Evolutionary conservation across 2,888 invertebrate genomes (phyloP).

Genomic region (Lepeophtheirus nordmannii): DNA sequence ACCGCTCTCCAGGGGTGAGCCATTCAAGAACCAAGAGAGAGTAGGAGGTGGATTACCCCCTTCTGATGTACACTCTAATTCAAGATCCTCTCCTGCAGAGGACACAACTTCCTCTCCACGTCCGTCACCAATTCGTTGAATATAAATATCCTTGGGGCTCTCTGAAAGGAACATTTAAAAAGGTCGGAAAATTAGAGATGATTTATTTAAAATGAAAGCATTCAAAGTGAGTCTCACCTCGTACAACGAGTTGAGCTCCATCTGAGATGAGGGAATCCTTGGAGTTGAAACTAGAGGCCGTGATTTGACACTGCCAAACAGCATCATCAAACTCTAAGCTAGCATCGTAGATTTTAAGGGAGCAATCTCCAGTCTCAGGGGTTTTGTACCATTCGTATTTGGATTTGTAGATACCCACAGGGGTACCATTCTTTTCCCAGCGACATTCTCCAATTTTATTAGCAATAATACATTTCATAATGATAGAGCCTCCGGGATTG

Average conservation of each 20-base stretch:
- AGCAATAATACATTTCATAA: constrained; percentile 65
- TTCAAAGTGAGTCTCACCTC: constrained; percentile 41
- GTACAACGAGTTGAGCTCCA: constrained; percentile 63
- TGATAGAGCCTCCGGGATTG: constrained; percentile 70
- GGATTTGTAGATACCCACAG: constrained; percentile 67
- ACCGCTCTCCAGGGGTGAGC: constrained; percentile 28
- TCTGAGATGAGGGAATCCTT: constrained; percentile 71
- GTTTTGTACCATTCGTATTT: constrained; percentile 61
- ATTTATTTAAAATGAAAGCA: background rate
- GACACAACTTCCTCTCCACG: constrained; percentile 28
- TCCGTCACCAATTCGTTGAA: constrained; percentile 27
- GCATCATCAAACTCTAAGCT: constrained; percentile 74
- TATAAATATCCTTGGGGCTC: constrained; percentile 28
- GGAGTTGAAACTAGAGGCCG: constrained; percentile 66
- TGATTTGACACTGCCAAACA: constrained; percentile 81
- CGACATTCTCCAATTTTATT: constrained; percentile 74
- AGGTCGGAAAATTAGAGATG: background rate
- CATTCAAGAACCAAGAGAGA: constrained; percentile 28
- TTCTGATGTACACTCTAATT: constrained; percentile 29
- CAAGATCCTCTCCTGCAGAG: constrained; percentile 27
- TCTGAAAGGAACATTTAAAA: constrained; percentile 26
- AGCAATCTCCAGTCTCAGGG: constrained; percentile 48
- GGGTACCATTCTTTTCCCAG: constrained; percentile 89
- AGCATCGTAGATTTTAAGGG: constrained; percentile 64
- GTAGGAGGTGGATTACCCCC: constrained; percentile 30